Percentiles rank a stretch among this genome's conserved stretches.
Conservation (phyloP, 2,797 vertebrate species). For the Sebastes wilsoni region DNA sequence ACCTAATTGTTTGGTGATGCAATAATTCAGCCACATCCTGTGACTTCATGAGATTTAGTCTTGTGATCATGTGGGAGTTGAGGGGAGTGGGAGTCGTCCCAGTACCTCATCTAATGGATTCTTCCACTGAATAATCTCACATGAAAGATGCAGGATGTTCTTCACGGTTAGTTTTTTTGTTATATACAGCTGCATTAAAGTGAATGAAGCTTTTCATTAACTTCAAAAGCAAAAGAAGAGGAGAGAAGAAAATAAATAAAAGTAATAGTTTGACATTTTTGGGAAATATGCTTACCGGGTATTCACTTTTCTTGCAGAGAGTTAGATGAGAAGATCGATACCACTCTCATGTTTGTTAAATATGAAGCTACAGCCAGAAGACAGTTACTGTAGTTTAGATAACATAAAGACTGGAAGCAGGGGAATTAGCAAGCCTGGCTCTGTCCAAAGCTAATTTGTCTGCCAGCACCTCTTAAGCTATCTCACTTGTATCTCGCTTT, state of each 20-base stretch:
- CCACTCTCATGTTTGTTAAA: background rate
- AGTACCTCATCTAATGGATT: conserved; percentile 36
- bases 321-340: background rate
- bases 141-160: conserved; percentile 17
- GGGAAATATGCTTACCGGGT: background rate
- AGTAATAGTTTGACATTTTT: background rate
- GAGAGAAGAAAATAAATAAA: background rate
- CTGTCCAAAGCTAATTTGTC: background rate
- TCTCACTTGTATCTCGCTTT: too few relatives aligned
- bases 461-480: too few relatives aligned
- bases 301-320: background rate
- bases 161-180: background rate
- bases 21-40: conserved; percentile 6
- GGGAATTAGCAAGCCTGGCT: background rate
- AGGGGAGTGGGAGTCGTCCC: background rate
- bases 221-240: background rate
- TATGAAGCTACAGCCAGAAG: background rate
- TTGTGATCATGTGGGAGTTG: conserved; percentile 22
- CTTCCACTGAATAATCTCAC: conserved; percentile 16
- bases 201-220: background rate
- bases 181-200: background rate
- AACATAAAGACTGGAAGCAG: background rate
- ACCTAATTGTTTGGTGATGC: background rate
- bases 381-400: background rate
- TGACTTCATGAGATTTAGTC: conserved; percentile 28